Evolutionary conservation across 2,113 vertebrate genomes (phyloP), one percentile per base, ranked within the genome.

Genomic region (Pluvialis apricaria): DNA sequence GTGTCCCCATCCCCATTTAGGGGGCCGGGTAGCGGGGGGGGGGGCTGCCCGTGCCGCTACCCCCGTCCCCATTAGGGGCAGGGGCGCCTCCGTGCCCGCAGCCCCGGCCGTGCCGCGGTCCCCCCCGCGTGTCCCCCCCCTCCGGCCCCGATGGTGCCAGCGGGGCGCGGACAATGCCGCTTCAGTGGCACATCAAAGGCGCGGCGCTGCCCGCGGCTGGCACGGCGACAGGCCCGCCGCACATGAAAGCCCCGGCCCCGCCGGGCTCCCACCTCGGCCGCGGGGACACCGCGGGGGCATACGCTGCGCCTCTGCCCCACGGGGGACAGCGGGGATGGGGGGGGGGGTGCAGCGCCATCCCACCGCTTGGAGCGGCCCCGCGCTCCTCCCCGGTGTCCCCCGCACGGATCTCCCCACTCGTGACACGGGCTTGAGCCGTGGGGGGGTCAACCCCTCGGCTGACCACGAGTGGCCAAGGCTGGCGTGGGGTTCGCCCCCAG

Each of bases 161-260:
- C 85, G 18, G 88, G 69, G 65, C 68, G 11, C 86, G 68, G 91
- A 94, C 96, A 97, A 94, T 92, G 95, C 83, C 54, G 89, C 96
- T 44, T 92, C 82, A 96, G 93, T 92, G 86, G 93, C 86, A 95
- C 93, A 94, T 96, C 94, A 96, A 96, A 97, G 96, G 78, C 78
- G 10, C 77, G 32, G 88, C 54, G 77, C 90, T 94, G 90, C 81
- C 84, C 78, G 85, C 64, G 64, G 65, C 93, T 96, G 96, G 96
- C 96, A 96, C 91, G 62, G 71, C 66, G 66, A 94, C 96, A 95
- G 93, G 15, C 93, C 71, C 89, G 88, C 79, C 57, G 76, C 88
- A 94, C 45, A 96, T 96, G 93, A 96, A 95, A 96, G 94, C 49
- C 44, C 14, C n/a, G 70, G 54, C 79, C 70, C 70, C 70, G 60